phyloP scores from a whole-genome alignment of 2,113 vertebrate genomes.

The Sander vitreus region DNA sequence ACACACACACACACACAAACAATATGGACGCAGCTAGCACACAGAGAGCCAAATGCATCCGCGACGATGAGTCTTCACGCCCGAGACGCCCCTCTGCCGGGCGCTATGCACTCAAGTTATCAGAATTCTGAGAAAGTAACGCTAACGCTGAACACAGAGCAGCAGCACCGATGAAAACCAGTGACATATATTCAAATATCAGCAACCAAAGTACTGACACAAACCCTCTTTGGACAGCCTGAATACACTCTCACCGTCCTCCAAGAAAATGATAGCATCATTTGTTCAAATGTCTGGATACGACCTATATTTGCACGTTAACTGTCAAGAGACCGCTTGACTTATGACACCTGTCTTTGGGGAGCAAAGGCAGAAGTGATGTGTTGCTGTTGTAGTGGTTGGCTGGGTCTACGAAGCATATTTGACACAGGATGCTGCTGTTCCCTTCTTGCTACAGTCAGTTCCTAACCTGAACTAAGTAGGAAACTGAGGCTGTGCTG shows the following conservation, averaged over 20 bases:
- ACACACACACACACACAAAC: constrained; percentile 15
- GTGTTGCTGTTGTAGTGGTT: not conserved
- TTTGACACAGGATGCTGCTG: not conserved
- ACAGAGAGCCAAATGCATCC: not conserved
- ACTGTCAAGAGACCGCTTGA: not conserved
- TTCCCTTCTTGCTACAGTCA: too few species aligned
- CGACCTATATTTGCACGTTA: not conserved
- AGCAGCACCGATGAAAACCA: not conserved
- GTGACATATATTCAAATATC: not conserved
- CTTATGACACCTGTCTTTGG: not conserved
- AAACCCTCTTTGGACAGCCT: not conserved
- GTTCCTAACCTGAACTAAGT: too few species aligned
- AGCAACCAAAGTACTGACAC: not conserved
- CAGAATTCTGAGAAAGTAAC: constrained; percentile 5
- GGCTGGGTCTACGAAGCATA: not conserved
- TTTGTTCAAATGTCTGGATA: not conserved
- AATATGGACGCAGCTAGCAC: constrained; percentile 29
- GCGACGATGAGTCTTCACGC: not conserved
- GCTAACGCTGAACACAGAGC: not conserved
- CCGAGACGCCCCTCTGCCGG: not conserved
- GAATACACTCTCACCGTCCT: not conserved
- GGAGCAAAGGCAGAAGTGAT: not conserved
- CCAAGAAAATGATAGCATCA: not conserved
- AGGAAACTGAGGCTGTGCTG: too few species aligned
- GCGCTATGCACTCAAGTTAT: not conserved